Conservation (phyloP, 53 echinoderm and acorn worm genomes). For the Echinarachnius parma region DNA sequence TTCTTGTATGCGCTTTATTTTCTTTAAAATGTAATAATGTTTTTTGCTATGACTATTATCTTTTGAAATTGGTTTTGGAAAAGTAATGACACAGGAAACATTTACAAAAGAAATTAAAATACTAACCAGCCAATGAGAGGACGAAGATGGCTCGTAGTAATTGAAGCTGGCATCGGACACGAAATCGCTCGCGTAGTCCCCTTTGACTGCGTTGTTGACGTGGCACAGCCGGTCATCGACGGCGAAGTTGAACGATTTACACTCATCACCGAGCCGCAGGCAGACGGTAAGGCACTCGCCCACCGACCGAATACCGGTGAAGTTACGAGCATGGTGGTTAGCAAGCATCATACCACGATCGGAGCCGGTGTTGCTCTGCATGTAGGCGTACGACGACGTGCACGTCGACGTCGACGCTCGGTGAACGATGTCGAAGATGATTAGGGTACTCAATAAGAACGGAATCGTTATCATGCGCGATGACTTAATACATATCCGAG, state of each 20-base stretch:
- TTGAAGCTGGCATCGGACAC: slow-evolving; percentile 55
- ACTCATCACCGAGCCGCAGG: slow-evolving; percentile 45
- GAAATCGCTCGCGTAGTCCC: slow-evolving; percentile 50
- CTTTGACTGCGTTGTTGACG: slow-evolving; percentile 62
- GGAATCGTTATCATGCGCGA: too few relatives aligned
- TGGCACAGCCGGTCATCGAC: slow-evolving; percentile 51
- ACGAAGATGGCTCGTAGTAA: slow-evolving; percentile 63
- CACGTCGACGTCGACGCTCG: too few relatives aligned
- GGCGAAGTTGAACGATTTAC: slow-evolving; percentile 70
- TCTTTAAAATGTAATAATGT: too few relatives aligned
- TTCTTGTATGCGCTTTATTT: too few relatives aligned
- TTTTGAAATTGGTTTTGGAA: too few relatives aligned
- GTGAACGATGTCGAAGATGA: background rate
- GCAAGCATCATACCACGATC: slow-evolving; percentile 41
- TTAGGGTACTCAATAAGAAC: too few relatives aligned
- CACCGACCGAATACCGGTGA: slow-evolving; percentile 51
- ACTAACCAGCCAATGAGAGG: slow-evolving; percentile 70
- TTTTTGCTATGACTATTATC: too few relatives aligned
- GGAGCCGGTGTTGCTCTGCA: slow-evolving; percentile 22
- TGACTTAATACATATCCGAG: too few relatives aligned
- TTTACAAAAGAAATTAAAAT: too few relatives aligned
- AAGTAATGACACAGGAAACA: too few relatives aligned
- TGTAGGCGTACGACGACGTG: slow-evolving; percentile 28
- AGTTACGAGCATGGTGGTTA: slow-evolving; percentile 50
- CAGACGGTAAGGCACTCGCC: slow-evolving; percentile 60